phyloP scores from a whole-genome alignment of 2,797 vertebrate genomes.

The Tolypeutes matacus region DNA sequence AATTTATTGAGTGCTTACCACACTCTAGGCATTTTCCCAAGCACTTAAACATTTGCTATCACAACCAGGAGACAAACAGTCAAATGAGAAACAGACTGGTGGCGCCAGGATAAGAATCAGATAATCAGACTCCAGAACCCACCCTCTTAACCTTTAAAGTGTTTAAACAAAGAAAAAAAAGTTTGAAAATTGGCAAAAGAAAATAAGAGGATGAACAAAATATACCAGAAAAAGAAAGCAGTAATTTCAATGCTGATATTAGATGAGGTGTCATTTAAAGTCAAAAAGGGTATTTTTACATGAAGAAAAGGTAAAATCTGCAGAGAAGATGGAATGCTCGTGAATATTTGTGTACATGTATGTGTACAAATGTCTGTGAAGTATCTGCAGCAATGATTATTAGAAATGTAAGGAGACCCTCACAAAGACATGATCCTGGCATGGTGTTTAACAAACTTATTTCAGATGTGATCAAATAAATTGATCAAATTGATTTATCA shows the following conservation, averaged over 20 bases:
- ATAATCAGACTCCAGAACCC: neutral
- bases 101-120: neutral
- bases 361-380: no score
- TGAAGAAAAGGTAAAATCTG: neutral
- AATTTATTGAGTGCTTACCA: neutral
- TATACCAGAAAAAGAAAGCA: neutral
- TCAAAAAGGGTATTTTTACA: no score
- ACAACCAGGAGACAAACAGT: neutral
- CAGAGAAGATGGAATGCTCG: neutral
- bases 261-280: neutral
- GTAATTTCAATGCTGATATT: neutral
- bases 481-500: neutral
- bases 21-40: neutral
- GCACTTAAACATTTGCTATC: neutral
- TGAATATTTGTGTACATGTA: neutral
- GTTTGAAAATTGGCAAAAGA: neutral
- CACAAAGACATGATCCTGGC: neutral
- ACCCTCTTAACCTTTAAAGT: neutral
- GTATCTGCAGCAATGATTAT: no score
- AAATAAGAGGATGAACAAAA: neutral
- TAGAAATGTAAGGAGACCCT: neutral
- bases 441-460: neutral
- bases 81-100: no score
- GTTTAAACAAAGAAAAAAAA: neutral
- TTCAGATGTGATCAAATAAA: neutral